These are phyloP conservation scores for Alces alces DNA, from an alignment of 2,113 vertebrate genomes.

Conservation along the genomic window DNA sequence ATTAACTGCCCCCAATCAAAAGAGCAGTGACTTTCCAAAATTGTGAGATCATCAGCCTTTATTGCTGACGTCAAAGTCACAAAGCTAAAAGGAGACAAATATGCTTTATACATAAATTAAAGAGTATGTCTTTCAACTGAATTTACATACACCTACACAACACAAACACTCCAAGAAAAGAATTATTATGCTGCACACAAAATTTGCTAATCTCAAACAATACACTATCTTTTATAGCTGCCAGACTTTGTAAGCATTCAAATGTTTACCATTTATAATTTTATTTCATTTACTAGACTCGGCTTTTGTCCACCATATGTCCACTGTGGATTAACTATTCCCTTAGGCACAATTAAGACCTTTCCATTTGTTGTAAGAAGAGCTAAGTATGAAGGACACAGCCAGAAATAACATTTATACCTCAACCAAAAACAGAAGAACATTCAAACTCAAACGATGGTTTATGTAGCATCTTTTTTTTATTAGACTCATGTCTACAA, in stretches of 20 bases:
- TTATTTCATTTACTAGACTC: constrained; percentile 87
- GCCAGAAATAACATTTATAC: constrained; percentile 97
- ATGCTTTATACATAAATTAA: neutral
- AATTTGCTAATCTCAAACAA: constrained; percentile 59
- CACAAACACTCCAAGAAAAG: constrained; percentile 56
- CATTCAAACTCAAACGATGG: constrained; percentile 88
- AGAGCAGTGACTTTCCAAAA: constrained; percentile 70
- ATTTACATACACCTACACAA: constrained; percentile 15
- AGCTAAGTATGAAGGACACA: constrained; percentile 90
- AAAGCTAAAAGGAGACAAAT: constrained; percentile 26
- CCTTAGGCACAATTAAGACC: constrained; percentile 91
- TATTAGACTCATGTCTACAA: constrained; percentile 86
- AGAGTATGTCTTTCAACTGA: constrained; percentile 17
- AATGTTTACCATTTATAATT: constrained; percentile 89
- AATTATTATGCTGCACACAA: constrained; percentile 57
- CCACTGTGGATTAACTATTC: constrained; percentile 92
- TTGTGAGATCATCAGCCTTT: constrained; percentile 57
- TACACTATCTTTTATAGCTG: constrained; percentile 64
- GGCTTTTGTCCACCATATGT: constrained; percentile 95
- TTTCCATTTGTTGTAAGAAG: constrained; percentile 98
- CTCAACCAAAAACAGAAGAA: constrained; percentile 95
- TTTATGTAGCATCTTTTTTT: constrained; percentile 92
- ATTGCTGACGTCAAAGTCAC: constrained; percentile 59
- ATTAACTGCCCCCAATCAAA: constrained; percentile 79
- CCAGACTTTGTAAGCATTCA: constrained; percentile 85